Evolutionary conservation across 2,113 vertebrate species (phyloP).

Genomic region (cat (Felis catus)): F.catus_Fca126_mat1.0 CM031413.1:27793501-27794000

Average conservation of each 20-base stretch:
- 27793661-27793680: neutral
- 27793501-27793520: neutral
- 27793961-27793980: neutral
- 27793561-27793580: neutral
- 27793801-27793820: neutral
- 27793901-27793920: fast-evolving
- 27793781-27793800: neutral
- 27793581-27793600: neutral
- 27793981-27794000: neutral
- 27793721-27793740: neutral
- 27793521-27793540: neutral
- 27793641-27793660: neutral
- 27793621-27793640: neutral
- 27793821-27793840: neutral
- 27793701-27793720: neutral
- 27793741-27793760: neutral
- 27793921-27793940: neutral
- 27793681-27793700: too few species aligned
- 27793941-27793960: neutral
- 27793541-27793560: too few species aligned
- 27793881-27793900: neutral
- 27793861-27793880: neutral
- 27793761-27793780: neutral
- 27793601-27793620: neutral
- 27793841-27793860: neutral